Conservation (phyloP, 2,113 vertebrate species). For the Tetrao urogallus region DNA sequence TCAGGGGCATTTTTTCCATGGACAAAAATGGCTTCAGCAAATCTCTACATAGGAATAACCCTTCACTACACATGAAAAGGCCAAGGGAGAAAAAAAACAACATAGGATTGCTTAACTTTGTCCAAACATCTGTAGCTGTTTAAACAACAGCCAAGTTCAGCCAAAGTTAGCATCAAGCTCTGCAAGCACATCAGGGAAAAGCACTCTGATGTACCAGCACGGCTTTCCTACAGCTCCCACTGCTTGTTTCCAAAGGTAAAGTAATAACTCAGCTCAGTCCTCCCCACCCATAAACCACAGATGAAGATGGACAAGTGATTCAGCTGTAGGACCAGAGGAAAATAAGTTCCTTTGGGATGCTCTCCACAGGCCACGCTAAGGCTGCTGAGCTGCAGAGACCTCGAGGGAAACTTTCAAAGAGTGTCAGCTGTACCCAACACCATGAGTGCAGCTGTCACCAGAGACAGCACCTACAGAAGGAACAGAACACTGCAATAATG, state of each 20-base stretch:
- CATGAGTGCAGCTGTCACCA: fast-evolving
- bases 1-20: not conserved
- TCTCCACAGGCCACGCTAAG: not conserved
- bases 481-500: fast-evolving
- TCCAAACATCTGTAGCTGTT: not conserved
- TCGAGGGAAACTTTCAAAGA: not conserved
- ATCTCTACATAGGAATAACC: not conserved
- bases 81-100: not conserved
- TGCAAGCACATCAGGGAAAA: not conserved
- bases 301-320: not conserved
- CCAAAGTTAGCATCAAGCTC: not conserved
- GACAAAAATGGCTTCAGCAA: not conserved
- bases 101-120: too few relatives aligned
- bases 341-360: not conserved
- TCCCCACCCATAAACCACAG: not conserved
- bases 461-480: not conserved
- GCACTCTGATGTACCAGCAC: not conserved
- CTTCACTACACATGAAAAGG: not conserved
- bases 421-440: fast-evolving
- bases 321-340: not conserved
- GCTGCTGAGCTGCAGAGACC: not conserved
- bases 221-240: not conserved
- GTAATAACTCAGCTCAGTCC: fast-evolving
- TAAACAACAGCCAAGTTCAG: not conserved
- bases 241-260: not conserved